Conservation (phyloP, 1,140 invertebrate species). For the Propsilocerus akamusi region DNA sequence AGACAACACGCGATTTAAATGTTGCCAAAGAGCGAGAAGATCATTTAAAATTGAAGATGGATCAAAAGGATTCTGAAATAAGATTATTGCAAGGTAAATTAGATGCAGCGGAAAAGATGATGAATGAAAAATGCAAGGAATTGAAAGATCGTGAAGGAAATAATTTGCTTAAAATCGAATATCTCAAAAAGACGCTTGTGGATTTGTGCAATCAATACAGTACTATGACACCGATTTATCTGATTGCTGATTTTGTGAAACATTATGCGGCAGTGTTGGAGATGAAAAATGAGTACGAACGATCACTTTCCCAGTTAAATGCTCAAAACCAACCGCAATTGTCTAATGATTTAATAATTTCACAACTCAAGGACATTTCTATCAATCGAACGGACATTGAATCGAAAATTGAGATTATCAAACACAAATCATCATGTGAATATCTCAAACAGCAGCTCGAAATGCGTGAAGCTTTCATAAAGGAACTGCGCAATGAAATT, state of each 20-base stretch:
- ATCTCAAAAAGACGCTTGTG: not conserved
- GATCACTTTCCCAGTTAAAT: not conserved
- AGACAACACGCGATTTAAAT: conserved; percentile 18
- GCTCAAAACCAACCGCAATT: not conserved
- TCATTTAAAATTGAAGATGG: not conserved
- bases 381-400: conserved; percentile 1
- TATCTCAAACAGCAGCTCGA: conserved; percentile 16
- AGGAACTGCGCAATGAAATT: conserved; percentile 13
- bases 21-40: conserved; percentile 7
- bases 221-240: not conserved
- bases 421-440: conserved; percentile 16
- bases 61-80: not conserved
- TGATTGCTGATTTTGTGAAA: not conserved
- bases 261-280: not conserved
- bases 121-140: not conserved
- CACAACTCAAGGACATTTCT: not conserved
- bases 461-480: conserved; percentile 11
- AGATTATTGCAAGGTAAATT: not conserved
- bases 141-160: not conserved
- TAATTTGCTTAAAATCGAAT: not conserved
- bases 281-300: not conserved
- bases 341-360: not conserved
- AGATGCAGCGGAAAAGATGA: not conserved
- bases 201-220: not conserved
- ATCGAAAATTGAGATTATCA: conserved; percentile 12